Base-by-base conservation (phyloP, 2,797 vertebrate species). In the Helicolenus hilgendorfi region DNA sequence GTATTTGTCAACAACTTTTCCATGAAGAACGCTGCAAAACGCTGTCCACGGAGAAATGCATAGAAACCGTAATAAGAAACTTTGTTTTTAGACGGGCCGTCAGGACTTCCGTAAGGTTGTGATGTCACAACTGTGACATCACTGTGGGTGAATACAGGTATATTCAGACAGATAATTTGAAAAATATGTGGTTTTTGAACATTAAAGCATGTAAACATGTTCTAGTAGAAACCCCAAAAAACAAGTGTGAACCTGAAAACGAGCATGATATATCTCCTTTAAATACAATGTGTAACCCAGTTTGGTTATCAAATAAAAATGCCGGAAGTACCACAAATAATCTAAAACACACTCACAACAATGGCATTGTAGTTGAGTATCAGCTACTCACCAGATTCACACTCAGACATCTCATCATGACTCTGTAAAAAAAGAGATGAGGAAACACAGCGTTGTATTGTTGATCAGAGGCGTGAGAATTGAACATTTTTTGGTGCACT, bases 371-470 rank as follows among this genome's bases (percentile, higher is more conserved):
- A 53, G 20, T 58, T 20, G 3, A 72, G 15, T 22, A 27, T 13
- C 14, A 73, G n/a, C 8, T 45, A 92, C 96, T 95, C 90, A 98
- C 97, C 96, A 3, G 74, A 72, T 83, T 96, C 94, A 91, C 90
- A 94, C 1, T 96, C 91, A 14, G 0, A 62, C 59, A 84, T 88
- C 55, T 97, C 90, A 20, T 87, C 75, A 7, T 64, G 35, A 86
- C 36, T 94, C 97, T 97, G 91, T 5, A 87, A 41, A 70, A n/a
- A 72, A 4, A 77, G 14, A 58, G 2, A 86, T 4, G 11, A 65
- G 7, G 35, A 84, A 68, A 89, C 4, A 78, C 22, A 41, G 13
- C 3, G 27, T 55, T 64, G 14, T 76, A 9, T 24, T 79, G 67
- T 59, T 78, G 2, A 27, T 68, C 22, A 60, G 1, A 22, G 18